Evolutionary conservation across 2,888 invertebrate species (phyloP).

Genomic region (Sceliomorpha sp.): DNA sequence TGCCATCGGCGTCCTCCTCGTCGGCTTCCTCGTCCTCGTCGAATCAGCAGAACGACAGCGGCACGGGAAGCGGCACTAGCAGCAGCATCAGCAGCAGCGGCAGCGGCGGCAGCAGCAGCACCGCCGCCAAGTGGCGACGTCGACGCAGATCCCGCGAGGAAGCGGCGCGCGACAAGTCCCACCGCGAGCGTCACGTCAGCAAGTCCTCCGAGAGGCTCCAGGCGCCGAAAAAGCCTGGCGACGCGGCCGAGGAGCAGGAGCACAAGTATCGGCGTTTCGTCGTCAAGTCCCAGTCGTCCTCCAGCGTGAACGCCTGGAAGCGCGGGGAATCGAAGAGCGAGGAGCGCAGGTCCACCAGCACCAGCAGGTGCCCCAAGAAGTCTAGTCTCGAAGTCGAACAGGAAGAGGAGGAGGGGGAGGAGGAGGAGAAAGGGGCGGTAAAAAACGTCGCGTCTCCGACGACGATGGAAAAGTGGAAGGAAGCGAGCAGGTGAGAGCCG

Average conservation of each 20-base stretch:
- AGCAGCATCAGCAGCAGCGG: too few species aligned
- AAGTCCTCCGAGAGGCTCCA: constrained; percentile 57
- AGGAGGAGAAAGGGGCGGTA: constrained; percentile 58
- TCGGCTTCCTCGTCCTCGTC: constrained; percentile 28
- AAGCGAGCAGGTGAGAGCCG: constrained; percentile 60
- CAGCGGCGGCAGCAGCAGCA: too few species aligned
- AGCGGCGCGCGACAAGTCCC: constrained; percentile 48
- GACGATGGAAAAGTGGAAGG: constrained; percentile 71
- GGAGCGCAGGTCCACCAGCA: constrained; percentile 58
- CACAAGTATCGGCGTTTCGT: constrained; percentile 52
- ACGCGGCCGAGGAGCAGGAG: constrained; percentile 36
- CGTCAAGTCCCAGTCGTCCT: constrained; percentile 69
- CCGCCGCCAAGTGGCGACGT: constrained; percentile 62
- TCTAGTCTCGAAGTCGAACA: constrained; percentile 65
- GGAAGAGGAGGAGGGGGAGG: constrained; percentile 36
- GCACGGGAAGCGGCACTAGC: constrained; percentile 39
- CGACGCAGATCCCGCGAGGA: constrained; percentile 69
- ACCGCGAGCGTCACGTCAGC: constrained; percentile 53
- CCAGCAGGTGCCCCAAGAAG: constrained; percentile 60
- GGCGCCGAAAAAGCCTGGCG: background rate
- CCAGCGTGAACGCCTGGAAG: constrained; percentile 71
- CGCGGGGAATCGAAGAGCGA: constrained; percentile 59
- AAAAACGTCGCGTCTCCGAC: constrained; percentile 67
- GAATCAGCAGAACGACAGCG: constrained; percentile 42
- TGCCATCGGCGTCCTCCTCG: constrained; percentile 44